A percentile compares a stretch with the other conserved stretches of the same genome.
Evolutionary conservation across 2,797 vertebrate genomes (phyloP).

Genomic region (Anomalospiza imberbis): DNA sequence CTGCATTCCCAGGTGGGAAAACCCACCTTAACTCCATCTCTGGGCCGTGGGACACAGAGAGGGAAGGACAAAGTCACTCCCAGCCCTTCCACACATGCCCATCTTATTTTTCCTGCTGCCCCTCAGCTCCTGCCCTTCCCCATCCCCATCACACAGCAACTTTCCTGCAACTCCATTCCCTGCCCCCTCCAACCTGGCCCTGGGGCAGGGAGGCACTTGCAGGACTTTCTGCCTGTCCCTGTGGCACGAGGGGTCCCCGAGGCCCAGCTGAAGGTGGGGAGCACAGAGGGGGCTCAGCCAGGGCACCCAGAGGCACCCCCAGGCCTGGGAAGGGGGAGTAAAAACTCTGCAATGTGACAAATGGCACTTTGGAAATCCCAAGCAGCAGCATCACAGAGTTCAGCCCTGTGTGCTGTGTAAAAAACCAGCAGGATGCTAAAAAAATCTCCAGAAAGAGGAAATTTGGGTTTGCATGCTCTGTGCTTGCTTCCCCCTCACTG

Average conservation of each 20-base stretch:
- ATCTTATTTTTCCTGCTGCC: background rate
- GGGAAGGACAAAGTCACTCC: background rate
- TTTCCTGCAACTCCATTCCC: background rate
- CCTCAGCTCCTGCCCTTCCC: background rate
- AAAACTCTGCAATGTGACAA: background rate
- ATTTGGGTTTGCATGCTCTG: background rate
- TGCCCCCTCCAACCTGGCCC: background rate
- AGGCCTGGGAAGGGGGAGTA: fast-evolving
- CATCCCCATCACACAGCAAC: background rate
- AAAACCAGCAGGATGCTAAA: constrained; percentile 17
- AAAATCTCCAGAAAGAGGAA: constrained; percentile 49
- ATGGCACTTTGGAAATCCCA: background rate
- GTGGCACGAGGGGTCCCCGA: fast-evolving
- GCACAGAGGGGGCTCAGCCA: background rate
- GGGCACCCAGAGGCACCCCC: background rate
- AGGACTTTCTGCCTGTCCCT: background rate
- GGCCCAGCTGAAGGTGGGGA: background rate
- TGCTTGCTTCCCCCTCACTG: background rate
- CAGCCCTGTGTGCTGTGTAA: background rate
- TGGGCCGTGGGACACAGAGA: fast-evolving
- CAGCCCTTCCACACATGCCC: background rate
- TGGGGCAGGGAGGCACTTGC: fast-evolving
- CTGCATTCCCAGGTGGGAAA: background rate
- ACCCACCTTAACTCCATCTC: background rate
- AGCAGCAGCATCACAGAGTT: background rate